Evolutionary conservation across 2,888 invertebrate species (phyloP), one percentile per base, ranked within the genome.

Genomic region (Calameuta filiformis): DNA sequence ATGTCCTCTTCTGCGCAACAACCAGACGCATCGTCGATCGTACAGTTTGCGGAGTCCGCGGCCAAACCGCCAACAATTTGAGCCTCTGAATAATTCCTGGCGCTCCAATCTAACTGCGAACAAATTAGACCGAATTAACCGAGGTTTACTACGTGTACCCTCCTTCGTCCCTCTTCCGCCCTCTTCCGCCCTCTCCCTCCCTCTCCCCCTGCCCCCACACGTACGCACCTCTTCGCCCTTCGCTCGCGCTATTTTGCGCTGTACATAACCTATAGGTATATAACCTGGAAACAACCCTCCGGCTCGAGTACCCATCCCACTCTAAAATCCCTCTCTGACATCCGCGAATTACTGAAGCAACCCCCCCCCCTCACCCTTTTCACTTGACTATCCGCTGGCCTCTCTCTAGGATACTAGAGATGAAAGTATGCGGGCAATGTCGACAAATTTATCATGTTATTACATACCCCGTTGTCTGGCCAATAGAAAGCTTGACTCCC

Each of bases 81-180:
- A 88, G 86, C 87, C 89, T 86, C 89, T 89, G 89, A 89, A 90
- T 90, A 90, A 90, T 90, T 90, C 89, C 88, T 86, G 86, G 85
- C 90, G 87, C 87, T 90, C 89, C 89, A 87, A 90, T 90, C 90
- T 90, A 89, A 90, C 89, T 90, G 87, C 88, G 88, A 89, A 90
- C 89, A 89, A 90, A 90, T 90, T 90, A 89, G 89, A 89, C 85
- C 86, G 87, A 88, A 90, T 90, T 90, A 90, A 87, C 87, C 86
- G 84, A 85, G 87, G 86, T 86, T 87, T 84, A 85, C 86, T 84
- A 86, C 77, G 75, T 76, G 68, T 56, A 73, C 69, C 68, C 69
- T 76, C 79, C 79, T 75, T 33, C 75, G 35, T 34, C 71, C n/a
- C 56, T n/a, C 34, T 15, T 15, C 76, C 1, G n/a, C 69, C 56